Base-by-base conservation (phyloP, 2,888 invertebrate genomes). In the Pyrrhia umbra region DNA sequence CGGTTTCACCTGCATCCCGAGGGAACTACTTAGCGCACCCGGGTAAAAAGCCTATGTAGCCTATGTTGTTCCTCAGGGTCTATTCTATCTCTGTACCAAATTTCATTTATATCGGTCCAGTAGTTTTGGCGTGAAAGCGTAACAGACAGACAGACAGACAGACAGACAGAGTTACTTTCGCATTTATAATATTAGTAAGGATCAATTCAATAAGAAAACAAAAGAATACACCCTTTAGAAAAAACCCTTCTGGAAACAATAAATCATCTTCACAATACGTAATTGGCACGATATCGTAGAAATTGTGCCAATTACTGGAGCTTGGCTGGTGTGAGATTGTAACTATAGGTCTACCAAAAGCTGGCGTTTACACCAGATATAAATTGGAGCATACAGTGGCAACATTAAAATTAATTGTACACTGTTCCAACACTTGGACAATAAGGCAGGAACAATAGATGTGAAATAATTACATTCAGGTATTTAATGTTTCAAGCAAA, bases 221-320 rank as follows among this genome's bases (percentile, higher is more conserved):
- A 61, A 40, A 42, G 8, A 51, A 46, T 3, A 13, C 9, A 58
- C 49, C 43, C 69, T 58, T 74, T 58, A 9, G 9, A 37, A 55
- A n/a, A 61, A 59, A 40, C 25, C 2, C 18, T 49, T n/a, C 25
- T 45, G 42, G 34, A 50, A 68, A 54, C 54, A 47, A 72, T 73
- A 59, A 76, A 68, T 68, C 52, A 65, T 60, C 57, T 46, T 43
- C 40, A 50, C 37, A 40, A 56, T 50, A 67, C 55, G 45, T 45
- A 61, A 60, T 79, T 80, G 75, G 77, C 75, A 77, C 65, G 60
- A 46, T 34, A 56, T 45, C 21, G 16, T 55, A 46, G 47, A 18
- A 60, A 25, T 40, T 43, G 40, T 65, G 80, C 77, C 80, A 77
- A 65, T 79, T 68, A 71, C 52, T 46, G 18, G 45, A 63, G 56